A percentile compares a stretch with the other conserved stretches of the same genome.
Evolutionary conservation across 2,888 invertebrate species (phyloP).

Genomic region (Metallyticus violacea): DNA sequence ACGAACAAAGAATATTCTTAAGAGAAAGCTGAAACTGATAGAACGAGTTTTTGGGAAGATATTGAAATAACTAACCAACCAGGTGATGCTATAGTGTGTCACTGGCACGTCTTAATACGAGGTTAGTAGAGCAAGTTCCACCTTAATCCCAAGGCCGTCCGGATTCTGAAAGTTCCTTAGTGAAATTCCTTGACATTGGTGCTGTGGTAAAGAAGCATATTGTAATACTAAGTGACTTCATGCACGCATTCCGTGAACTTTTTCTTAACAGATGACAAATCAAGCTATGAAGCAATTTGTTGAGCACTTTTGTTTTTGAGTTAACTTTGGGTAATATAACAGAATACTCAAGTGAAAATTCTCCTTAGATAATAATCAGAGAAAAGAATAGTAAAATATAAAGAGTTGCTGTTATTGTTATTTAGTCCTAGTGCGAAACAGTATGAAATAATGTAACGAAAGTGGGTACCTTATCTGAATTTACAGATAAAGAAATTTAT

Average conservation of each 20-base stretch:
- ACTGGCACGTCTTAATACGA: neutral
- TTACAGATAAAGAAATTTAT: too few relatives aligned
- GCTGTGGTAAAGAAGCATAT: neutral
- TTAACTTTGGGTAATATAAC: neutral
- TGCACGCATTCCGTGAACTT: neutral
- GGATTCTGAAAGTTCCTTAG: neutral
- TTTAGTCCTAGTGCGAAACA: too few relatives aligned
- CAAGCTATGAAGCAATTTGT: neutral
- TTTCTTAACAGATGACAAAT: neutral
- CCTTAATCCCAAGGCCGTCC: neutral
- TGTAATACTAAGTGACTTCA: neutral
- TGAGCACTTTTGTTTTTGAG: too few relatives aligned
- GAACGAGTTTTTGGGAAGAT: neutral
- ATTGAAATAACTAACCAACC: neutral
- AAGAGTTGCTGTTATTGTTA: too few relatives aligned
- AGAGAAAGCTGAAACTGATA: neutral
- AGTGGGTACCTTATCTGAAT: too few relatives aligned
- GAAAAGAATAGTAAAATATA: too few relatives aligned
- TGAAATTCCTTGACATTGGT: neutral
- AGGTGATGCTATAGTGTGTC: neutral
- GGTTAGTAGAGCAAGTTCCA: neutral
- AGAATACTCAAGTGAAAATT: too few relatives aligned
- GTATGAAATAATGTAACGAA: too few relatives aligned
- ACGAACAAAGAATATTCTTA: too few relatives aligned
- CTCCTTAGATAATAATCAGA: too few relatives aligned